Percentiles rank a stretch among this genome's conserved stretches.
phyloP scores from a whole-genome alignment of 1,140 invertebrate species.

The Periplaneta americana region DNA sequence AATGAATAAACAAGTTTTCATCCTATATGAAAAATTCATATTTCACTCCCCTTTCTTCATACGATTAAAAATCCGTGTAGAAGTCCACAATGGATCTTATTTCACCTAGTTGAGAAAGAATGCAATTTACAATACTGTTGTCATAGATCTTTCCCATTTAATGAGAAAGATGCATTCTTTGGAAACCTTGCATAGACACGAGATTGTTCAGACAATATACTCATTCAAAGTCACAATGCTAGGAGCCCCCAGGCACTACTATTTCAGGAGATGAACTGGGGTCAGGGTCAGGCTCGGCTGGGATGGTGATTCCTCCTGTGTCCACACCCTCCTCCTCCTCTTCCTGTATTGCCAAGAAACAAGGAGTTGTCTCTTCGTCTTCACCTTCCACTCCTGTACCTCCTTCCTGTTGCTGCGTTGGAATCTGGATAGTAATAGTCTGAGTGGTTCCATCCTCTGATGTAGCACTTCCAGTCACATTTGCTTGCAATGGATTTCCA shows the following conservation, averaged over 20 bases:
- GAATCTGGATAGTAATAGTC: conserved; percentile 44
- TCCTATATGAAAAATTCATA: background rate
- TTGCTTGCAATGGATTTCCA: conserved; percentile 36
- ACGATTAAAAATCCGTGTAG: background rate
- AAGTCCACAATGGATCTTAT: background rate
- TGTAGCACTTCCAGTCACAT: conserved; percentile 40
- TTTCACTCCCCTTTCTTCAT: background rate
- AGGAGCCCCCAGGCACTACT: background rate
- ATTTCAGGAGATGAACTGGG: too few relatives aligned
- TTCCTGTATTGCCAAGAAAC: conserved; percentile 5
- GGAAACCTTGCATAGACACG: background rate
- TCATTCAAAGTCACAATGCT: background rate
- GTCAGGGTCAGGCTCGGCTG: background rate
- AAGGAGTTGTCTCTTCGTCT: background rate
- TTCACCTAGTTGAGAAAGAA: too few relatives aligned
- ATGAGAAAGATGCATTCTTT: background rate
- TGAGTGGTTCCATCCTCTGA: conserved; percentile 41
- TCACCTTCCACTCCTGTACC: background rate
- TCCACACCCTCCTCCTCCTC: conserved; percentile 3
- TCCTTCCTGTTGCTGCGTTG: conserved; percentile 15
- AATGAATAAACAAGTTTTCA: background rate
- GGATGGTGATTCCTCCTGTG: conserved; percentile 8
- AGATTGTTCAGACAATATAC: background rate
- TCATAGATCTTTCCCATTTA: too few relatives aligned
- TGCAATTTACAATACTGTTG: background rate